Percentiles rank a stretch among this genome's conserved stretches.
Conservation (phyloP, 2,888 invertebrate genomes). For the Sinopyrophorus schimmeli region DNA sequence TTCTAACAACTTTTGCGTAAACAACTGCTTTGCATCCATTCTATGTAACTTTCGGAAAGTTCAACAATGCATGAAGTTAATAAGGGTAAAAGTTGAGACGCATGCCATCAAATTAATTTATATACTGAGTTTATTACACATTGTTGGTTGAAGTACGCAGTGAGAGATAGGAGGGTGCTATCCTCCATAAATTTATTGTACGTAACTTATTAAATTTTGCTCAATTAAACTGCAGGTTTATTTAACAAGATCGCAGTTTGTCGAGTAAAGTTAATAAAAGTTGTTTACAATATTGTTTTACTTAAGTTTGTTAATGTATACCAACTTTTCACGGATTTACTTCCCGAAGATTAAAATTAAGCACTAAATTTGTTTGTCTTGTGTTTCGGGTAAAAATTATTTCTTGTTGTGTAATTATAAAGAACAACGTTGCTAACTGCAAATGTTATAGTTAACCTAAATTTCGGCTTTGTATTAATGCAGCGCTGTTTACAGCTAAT, state of each 20-base stretch:
- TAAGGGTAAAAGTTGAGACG: constrained; percentile 29
- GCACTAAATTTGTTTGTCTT: no score
- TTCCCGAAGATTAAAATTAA: no score
- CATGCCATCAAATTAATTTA: constrained; percentile 28
- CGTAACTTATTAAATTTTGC: constrained; percentile 30
- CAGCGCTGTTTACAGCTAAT: constrained; percentile 16
- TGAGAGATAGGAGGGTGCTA: constrained; percentile 9
- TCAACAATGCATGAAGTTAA: constrained; percentile 28
- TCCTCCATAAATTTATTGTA: constrained; percentile 26
- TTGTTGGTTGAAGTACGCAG: constrained; percentile 23
- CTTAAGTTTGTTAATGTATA: constrained; percentile 21
- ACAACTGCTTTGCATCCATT: constrained; percentile 20
- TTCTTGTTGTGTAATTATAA: no score
- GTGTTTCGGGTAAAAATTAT: no score
- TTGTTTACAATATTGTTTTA: constrained; percentile 27
- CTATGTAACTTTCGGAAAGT: constrained; percentile 22
- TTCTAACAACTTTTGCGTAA: constrained; percentile 16
- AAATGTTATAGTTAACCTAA: no score
- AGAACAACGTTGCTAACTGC: no score
- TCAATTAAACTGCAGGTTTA: constrained; percentile 28
- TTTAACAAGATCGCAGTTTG: constrained; percentile 24
- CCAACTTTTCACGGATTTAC: no score
- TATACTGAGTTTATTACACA: constrained; percentile 29
- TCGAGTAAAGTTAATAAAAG: constrained; percentile 26
- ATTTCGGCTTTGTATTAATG: no score